Evolutionary conservation across 2,797 vertebrate species (phyloP), one percentile per base, ranked within the genome.

Genomic region (Chiroxiphia lanceolata): DNA sequence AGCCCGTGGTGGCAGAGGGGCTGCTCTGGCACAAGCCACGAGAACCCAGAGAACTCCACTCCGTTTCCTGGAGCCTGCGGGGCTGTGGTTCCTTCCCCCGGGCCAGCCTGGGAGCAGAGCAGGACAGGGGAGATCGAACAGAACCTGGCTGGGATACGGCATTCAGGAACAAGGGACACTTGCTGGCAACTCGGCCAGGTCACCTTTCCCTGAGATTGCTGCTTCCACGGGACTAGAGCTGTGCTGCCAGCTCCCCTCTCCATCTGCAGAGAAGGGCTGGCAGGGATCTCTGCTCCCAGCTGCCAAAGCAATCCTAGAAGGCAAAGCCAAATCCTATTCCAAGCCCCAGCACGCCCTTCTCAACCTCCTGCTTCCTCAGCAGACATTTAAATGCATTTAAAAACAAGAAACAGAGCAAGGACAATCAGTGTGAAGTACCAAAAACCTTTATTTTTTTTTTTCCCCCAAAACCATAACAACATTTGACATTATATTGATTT

Each of bases 401-500:
- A 59, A 87, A n/a, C 12, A 75, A 47, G 51, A 81, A 84, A 38
- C 12, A 29, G 34, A 47, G 15, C 59, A 54, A 19, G 8, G 76
- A 50, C 22, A 18, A 74, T 50, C 33, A 15, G 25, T 34, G 61
- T 96, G 93, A 96, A 96, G 97, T 95, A 94, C 95, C 95, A 87
- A 95, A 97, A 97, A 59, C 93, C 90, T 98, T 98, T 98, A 98
- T 97, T 98, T 97, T 60, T 50, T n/a, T 20, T 29, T 56, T n/a
- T 14, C 22, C 44, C 83, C 97, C 93, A 88, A 97, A 97, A 97
- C 95, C 94, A 60, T 97, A 97, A 97, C 90, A 95, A 86, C 96
- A 94, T 95, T 96, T 95, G 97, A 97, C 97, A 98, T 97, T 96
- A 98, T 97, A 98, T 95, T 96, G 96, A 98, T 97, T 97, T 97